These are phyloP conservation scores for Muntiacus reevesi DNA, from an alignment of 2,113 vertebrate genomes.

Conservation along the genomic window DNA sequence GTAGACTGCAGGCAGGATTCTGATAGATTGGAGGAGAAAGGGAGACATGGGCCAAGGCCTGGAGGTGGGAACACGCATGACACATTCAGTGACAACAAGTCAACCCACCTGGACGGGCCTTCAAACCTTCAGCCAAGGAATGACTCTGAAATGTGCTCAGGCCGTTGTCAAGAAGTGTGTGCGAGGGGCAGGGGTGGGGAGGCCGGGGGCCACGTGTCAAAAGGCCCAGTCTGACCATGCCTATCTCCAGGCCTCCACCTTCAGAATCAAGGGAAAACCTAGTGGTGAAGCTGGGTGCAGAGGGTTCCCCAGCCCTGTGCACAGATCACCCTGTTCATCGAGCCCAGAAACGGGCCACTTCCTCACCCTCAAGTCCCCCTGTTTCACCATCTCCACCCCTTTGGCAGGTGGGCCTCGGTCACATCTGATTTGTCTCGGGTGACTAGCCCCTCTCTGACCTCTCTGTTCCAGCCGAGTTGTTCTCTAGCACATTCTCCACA, in stretches of 20 bases:
- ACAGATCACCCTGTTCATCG: too few species aligned
- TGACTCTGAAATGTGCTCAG: neutral
- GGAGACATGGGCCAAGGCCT: neutral
- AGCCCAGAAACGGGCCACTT: neutral
- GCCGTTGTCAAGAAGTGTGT: neutral
- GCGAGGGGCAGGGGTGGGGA: rapidly evolving
- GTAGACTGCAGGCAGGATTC: neutral
- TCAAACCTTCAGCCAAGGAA: neutral
- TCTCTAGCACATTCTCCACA: neutral
- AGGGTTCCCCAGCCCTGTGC: neutral
- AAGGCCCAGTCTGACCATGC: neutral
- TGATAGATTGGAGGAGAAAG: neutral
- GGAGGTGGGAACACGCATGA: rapidly evolving
- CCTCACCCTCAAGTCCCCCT: neutral
- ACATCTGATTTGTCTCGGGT: neutral
- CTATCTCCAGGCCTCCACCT: neutral
- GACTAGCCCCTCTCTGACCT: neutral
- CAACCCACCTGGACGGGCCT: neutral
- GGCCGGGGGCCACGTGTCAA: rapidly evolving
- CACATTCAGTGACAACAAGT: neutral
- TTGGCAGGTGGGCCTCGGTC: neutral
- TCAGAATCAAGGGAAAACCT: neutral
- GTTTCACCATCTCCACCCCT: neutral
- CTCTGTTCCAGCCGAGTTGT: neutral
- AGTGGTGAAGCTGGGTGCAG: neutral